Evolutionary conservation across 2,888 invertebrate genomes (phyloP).

Genomic region (Odontothrips loti): DNA sequence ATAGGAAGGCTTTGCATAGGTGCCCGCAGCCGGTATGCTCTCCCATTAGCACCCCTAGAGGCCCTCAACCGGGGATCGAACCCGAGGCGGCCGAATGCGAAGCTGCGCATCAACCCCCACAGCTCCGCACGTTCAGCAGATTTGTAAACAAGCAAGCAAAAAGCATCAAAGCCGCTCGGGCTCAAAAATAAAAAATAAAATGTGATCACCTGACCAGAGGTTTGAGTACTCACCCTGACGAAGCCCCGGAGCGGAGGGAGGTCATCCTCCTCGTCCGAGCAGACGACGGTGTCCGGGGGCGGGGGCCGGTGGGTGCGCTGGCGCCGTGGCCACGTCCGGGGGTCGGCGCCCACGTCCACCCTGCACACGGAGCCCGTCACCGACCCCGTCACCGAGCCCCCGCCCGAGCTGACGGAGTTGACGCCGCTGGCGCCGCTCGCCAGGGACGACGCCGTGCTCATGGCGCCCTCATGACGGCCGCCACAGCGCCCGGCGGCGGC

Average conservation of each 20-base stretch:
- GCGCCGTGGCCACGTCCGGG: slow-evolving; percentile 7
- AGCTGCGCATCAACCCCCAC: too few species aligned
- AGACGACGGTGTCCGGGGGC: background rate
- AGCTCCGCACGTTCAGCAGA: too few species aligned
- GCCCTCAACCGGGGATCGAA: too few species aligned
- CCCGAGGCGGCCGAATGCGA: too few species aligned
- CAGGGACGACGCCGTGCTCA: slow-evolving; percentile 23
- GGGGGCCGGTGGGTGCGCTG: slow-evolving; percentile 9
- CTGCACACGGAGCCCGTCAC: slow-evolving; percentile 6
- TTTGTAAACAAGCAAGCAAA: too few species aligned
- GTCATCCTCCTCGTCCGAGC: background rate
- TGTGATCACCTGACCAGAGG: too few species aligned
- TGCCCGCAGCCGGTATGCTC: too few species aligned
- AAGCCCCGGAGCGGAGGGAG: background rate
- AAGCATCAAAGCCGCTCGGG: too few species aligned
- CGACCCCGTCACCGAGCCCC: background rate
- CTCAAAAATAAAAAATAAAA: too few species aligned
- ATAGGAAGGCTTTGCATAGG: too few species aligned
- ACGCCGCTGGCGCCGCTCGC: background rate
- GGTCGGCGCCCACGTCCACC: slow-evolving; percentile 22
- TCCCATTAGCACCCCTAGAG: too few species aligned
- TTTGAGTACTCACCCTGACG: slow-evolving; percentile 3
- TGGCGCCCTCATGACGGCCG: background rate
- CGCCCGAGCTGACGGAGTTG: background rate
- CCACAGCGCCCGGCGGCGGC: background rate